Percentiles rank a stretch among this genome's conserved stretches.
These are phyloP conservation scores for Oligia latruncula DNA, from an alignment of 2,888 invertebrate genomes.

Conservation along the genomic window DNA sequence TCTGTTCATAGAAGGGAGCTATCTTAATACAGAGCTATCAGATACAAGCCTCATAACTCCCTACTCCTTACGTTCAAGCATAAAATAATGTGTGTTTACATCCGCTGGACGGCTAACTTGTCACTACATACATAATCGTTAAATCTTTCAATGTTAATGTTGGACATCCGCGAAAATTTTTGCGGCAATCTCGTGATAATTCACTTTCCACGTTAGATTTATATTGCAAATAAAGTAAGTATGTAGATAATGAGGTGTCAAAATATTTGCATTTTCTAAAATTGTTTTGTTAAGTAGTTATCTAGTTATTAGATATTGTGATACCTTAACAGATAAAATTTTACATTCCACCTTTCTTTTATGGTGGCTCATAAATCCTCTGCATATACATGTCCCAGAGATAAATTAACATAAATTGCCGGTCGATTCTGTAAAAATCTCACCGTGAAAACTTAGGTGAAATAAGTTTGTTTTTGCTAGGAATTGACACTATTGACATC, in stretches of 20 bases:
- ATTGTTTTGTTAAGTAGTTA: not conserved
- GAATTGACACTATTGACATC: no score
- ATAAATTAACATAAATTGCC: no score
- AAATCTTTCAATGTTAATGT: slow-evolving; percentile 43
- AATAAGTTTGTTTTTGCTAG: no score
- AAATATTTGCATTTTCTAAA: slow-evolving; percentile 2
- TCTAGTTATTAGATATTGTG: no score
- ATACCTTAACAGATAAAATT: no score
- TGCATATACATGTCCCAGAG: no score
- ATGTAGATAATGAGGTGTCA: slow-evolving; percentile 11
- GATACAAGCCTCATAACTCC: slow-evolving; percentile 4
- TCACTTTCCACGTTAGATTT: slow-evolving; percentile 2
- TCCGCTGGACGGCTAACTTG: slow-evolving; percentile 38
- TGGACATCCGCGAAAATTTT: slow-evolving; percentile 53
- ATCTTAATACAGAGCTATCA: not conserved
- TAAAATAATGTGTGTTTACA: slow-evolving; percentile 43
- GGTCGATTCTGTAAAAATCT: no score
- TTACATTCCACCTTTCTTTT: no score
- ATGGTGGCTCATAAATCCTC: no score
- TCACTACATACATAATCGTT: slow-evolving; percentile 46
- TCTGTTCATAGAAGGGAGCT: slow-evolving; percentile 3
- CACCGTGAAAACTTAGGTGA: no score
- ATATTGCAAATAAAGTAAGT: slow-evolving; percentile 8
- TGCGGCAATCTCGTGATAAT: slow-evolving; percentile 16
- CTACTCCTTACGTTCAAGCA: slow-evolving; percentile 15